Percentiles rank a stretch among this genome's conserved stretches.
These are phyloP conservation scores for Serilophus lunatus DNA, from an alignment of 2,113 vertebrate species.

Conservation along the genomic window DNA sequence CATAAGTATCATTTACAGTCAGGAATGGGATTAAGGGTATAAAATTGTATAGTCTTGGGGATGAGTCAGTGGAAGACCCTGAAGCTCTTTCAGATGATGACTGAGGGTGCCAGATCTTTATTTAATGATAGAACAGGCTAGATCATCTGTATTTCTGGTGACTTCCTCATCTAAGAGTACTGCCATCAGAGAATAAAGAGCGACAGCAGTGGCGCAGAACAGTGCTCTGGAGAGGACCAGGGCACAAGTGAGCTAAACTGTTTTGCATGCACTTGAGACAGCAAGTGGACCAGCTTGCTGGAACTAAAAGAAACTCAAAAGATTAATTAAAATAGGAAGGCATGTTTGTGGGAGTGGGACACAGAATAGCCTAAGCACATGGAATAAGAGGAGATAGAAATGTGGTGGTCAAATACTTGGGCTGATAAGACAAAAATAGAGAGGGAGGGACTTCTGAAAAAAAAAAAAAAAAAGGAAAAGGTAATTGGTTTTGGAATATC, in stretches of 20 bases:
- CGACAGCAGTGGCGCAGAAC: accelerated
- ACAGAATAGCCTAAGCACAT: background rate
- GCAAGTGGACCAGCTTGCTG: background rate
- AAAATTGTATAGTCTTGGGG: background rate
- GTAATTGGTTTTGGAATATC: background rate
- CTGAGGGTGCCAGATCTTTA: background rate
- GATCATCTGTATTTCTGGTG: background rate
- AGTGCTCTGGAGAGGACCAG: background rate
- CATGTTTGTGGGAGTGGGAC: accelerated
- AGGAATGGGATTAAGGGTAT: background rate
- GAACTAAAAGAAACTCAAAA: background rate
- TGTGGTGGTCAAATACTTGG: background rate
- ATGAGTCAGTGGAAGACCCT: background rate
- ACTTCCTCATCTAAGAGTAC: background rate
- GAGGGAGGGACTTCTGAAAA: background rate
- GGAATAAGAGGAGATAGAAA: background rate
- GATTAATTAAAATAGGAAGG: background rate
- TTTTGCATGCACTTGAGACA: background rate
- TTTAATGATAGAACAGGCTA: background rate
- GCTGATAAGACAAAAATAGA: background rate
- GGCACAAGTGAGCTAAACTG: background rate
- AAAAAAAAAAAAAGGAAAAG: background rate
- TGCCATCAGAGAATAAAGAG: background rate
- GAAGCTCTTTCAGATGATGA: background rate
- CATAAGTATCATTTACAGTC: background rate